phyloP scores from a whole-genome alignment of 2,797 vertebrate genomes.

The Galaxias olidus region DNA sequence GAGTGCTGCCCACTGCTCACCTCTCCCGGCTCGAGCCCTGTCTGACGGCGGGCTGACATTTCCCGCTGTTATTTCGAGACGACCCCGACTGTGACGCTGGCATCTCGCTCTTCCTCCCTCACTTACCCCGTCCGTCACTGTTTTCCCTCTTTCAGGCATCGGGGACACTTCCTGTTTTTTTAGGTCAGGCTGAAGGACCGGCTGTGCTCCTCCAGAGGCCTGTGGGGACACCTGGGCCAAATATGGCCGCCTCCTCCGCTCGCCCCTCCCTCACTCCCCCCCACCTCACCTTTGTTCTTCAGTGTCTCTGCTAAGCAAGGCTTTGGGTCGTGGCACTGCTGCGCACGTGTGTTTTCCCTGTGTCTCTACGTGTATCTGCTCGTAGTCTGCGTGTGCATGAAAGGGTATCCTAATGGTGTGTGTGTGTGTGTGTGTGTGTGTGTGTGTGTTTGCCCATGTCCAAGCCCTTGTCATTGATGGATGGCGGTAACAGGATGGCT shows the following conservation, averaged over 20 bases:
- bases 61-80: slow-evolving; percentile 57
- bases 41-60: slow-evolving; percentile 57
- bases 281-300: slow-evolving; percentile 12
- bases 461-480: slow-evolving; percentile 31
- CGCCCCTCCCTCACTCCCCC: neutral
- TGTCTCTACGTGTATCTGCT: neutral
- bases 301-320: slow-evolving; percentile 19
- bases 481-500: neutral
- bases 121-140: slow-evolving; percentile 7
- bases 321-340: neutral
- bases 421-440: neutral
- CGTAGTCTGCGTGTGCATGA: neutral
- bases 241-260: slow-evolving; percentile 17
- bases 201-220: slow-evolving; percentile 26
- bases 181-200: slow-evolving; percentile 47
- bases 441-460: neutral
- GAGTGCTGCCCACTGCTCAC: slow-evolving; percentile 29
- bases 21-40: slow-evolving; percentile 45
- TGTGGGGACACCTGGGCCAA: slow-evolving; percentile 12
- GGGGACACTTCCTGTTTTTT: slow-evolving; percentile 25
- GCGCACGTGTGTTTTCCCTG: neutral
- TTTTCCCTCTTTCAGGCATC: slow-evolving; percentile 11
- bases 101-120: neutral
- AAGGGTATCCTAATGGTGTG: too few species aligned
- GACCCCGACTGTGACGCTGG: slow-evolving; percentile 16